These are phyloP conservation scores for Synanthedon vespiformis DNA, from an alignment of 2,888 invertebrate species.

Conservation along the genomic window DNA sequence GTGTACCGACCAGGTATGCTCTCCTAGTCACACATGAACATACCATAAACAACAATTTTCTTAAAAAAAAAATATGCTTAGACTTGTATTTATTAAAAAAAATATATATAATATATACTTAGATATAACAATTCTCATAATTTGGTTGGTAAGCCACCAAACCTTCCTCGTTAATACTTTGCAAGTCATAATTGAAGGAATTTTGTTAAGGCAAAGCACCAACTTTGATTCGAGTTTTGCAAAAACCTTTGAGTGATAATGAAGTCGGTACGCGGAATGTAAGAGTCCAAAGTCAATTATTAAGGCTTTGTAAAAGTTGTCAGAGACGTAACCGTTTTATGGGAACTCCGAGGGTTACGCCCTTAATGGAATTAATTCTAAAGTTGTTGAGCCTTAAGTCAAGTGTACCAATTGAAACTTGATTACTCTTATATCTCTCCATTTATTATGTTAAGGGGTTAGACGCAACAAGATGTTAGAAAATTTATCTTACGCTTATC, in stretches of 20 bases:
- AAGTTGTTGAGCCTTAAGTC: conserved; percentile 1
- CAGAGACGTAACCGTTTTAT: conserved; percentile 8
- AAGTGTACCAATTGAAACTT: neutral
- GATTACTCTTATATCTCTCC: neutral
- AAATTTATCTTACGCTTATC: too few species aligned
- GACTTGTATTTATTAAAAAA: too few species aligned
- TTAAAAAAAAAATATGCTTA: too few species aligned
- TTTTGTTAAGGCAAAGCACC: conserved; percentile 10
- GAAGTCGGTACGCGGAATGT: conserved; percentile 10
- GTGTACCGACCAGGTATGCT: too few species aligned
- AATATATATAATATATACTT: too few species aligned
- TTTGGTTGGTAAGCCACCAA: conserved; percentile 5
- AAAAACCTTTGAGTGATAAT: conserved; percentile 18
- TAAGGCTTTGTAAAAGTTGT: conserved; percentile 13
- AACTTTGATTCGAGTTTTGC: conserved; percentile 6
- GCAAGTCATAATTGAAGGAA: conserved; percentile 13
- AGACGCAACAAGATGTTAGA: too few species aligned
- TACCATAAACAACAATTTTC: too few species aligned
- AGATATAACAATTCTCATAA: neutral
- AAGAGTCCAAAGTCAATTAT: conserved; percentile 18
- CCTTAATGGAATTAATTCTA: conserved; percentile 3
- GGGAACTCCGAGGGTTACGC: conserved; percentile 1
- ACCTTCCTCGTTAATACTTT: neutral
- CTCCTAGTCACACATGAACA: too few species aligned
- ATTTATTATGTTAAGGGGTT: neutral